These are phyloP conservation scores for Ligdia adustata DNA, from an alignment of 2,888 invertebrate genomes.

Conservation along the genomic window DNA sequence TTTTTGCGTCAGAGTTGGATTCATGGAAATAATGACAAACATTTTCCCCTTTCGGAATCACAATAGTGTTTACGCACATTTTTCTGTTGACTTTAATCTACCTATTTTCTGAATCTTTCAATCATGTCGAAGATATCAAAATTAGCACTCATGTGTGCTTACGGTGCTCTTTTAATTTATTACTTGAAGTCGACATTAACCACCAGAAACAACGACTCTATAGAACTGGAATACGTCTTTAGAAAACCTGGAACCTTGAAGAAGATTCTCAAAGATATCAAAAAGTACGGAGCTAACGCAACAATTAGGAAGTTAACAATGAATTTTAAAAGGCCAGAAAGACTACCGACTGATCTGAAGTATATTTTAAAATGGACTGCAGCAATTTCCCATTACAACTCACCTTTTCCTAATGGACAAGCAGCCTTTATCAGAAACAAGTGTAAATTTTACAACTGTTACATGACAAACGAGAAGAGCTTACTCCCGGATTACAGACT, in stretches of 20 bases:
- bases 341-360: slow-evolving; percentile 60
- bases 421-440: slow-evolving; percentile 51
- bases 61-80: slow-evolving; percentile 17
- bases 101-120: slow-evolving; percentile 10
- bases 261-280: slow-evolving; percentile 43
- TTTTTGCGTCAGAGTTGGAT: slow-evolving; percentile 6
- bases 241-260: slow-evolving; percentile 38
- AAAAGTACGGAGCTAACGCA: slow-evolving; percentile 38
- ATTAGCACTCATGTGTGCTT: slow-evolving; percentile 46
- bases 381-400: slow-evolving; percentile 45
- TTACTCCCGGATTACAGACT: slow-evolving; percentile 57
- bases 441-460: slow-evolving; percentile 73
- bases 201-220: slow-evolving; percentile 35
- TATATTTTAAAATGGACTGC: slow-evolving; percentile 61
- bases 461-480: slow-evolving; percentile 57
- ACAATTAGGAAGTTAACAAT: slow-evolving; percentile 32
- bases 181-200: slow-evolving; percentile 45
- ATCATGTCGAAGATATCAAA: slow-evolving; percentile 59
- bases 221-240: slow-evolving; percentile 55
- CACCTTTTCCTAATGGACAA: slow-evolving; percentile 51
- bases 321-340: slow-evolving; percentile 42
- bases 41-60: neutral
- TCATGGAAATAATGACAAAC: slow-evolving; percentile 1
- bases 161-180: slow-evolving; percentile 48
- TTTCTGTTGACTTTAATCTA: neutral